These are phyloP conservation scores for Cheiracanthium punctorium DNA, from an alignment of 2,888 invertebrate species.

Conservation along the genomic window DNA sequence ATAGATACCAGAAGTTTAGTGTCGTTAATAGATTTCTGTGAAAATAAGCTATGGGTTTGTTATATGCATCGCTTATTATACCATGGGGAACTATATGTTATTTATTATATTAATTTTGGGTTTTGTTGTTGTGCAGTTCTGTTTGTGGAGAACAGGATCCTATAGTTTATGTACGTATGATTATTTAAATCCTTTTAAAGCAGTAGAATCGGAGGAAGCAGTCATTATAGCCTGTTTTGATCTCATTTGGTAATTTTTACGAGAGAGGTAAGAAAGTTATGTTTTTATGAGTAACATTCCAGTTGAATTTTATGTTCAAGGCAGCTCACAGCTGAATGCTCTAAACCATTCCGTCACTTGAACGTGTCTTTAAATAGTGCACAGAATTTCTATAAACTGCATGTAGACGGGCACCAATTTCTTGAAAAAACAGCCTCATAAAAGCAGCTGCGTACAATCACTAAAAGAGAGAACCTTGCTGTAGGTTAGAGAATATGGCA, in stretches of 20 bases:
- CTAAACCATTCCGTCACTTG: conserved; percentile 33
- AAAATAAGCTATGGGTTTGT: no score
- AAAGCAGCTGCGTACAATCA: conserved; percentile 61
- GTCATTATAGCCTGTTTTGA: neutral
- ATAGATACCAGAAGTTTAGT: no score
- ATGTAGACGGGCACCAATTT: neutral
- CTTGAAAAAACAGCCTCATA: conserved; percentile 33
- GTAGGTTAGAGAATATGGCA: neutral
- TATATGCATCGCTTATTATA: no score
- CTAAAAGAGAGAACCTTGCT: neutral
- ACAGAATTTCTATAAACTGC: neutral
- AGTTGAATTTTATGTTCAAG: neutral
- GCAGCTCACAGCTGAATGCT: conserved; percentile 11
- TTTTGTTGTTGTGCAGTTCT: no score
- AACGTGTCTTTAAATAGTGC: conserved; percentile 21
- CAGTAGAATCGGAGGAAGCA: neutral
- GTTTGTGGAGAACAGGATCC: no score
- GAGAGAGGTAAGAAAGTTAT: neutral
- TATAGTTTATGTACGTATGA: neutral
- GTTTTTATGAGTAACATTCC: neutral
- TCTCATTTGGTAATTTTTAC: neutral
- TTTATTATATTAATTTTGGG: no score
- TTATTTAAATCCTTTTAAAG: neutral
- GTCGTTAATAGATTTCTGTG: no score
- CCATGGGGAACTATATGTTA: no score